These are phyloP conservation scores for Echinops telfairi DNA, from an alignment of 2,113 vertebrate species.

Conservation along the genomic window DNA sequence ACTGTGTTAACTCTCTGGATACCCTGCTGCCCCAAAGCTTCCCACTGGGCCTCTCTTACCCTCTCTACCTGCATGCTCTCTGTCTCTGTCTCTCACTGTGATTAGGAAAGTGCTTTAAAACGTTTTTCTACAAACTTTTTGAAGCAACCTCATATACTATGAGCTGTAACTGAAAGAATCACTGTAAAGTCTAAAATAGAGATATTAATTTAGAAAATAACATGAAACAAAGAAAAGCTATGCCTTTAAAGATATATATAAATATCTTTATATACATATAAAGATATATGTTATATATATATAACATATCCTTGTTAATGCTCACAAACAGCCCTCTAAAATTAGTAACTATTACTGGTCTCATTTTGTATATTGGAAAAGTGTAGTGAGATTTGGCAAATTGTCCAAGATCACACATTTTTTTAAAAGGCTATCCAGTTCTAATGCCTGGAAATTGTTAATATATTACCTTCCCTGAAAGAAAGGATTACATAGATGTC, in stretches of 20 bases:
- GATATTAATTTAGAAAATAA: not conserved
- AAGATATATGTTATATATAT: not conserved
- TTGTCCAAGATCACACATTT: not conserved
- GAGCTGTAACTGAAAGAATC: not conserved
- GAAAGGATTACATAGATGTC: not conserved
- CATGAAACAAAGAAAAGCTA: not conserved
- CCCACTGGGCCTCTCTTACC: too few species aligned
- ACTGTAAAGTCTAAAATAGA: not conserved
- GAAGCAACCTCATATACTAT: not conserved
- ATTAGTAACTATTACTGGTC: not conserved
- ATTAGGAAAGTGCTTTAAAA: too few species aligned
- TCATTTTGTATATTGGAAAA: not conserved
- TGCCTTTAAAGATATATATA: not conserved
- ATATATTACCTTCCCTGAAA: not conserved
- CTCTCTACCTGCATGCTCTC: too few species aligned
- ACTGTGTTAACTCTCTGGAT: too few species aligned
- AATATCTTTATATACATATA: not conserved
- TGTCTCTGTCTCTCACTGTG: too few species aligned
- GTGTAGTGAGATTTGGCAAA: not conserved
- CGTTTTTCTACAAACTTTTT: too few species aligned
- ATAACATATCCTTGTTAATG: not conserved
- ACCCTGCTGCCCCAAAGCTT: too few species aligned
- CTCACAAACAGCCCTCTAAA: not conserved
- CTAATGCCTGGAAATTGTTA: not conserved
- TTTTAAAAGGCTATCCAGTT: not conserved